Evolutionary conservation across 2,888 invertebrate genomes (phyloP).

Genomic region (Machimus rusticus): DNA sequence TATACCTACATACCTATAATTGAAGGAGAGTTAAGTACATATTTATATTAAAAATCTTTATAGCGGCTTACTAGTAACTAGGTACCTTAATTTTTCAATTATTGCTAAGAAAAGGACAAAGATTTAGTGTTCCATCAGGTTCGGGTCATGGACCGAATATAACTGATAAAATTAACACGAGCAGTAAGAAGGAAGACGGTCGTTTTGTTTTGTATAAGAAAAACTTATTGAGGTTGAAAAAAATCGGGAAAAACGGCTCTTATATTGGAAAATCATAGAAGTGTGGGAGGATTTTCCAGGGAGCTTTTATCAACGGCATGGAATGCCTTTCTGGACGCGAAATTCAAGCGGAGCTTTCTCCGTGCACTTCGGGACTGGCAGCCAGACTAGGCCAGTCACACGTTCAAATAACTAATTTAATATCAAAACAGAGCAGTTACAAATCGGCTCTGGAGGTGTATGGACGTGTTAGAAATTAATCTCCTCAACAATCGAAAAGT

Average conservation of each 20-base stretch:
- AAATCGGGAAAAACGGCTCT: background rate
- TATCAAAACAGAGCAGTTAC: background rate
- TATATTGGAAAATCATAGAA: background rate
- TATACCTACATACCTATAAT: no score
- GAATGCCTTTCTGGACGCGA: background rate
- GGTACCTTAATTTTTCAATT: no score
- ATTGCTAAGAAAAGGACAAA: background rate
- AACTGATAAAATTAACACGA: background rate
- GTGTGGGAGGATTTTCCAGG: background rate
- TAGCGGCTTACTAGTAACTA: background rate
- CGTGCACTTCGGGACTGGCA: background rate
- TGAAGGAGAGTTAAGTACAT: no score
- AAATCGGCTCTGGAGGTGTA: background rate
- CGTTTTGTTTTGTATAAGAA: background rate
- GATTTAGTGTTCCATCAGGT: background rate
- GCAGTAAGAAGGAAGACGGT: background rate
- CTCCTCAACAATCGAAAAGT: background rate
- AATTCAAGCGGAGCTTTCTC: background rate
- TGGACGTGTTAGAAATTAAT: background rate
- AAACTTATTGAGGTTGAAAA: background rate
- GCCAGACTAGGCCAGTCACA: background rate
- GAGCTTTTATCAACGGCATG: background rate
- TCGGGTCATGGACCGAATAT: background rate
- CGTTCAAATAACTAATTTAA: background rate
- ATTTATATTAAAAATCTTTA: no score